phyloP scores from a whole-genome alignment of 2,888 invertebrate genomes.

The Andricus quercusramuli region DNA sequence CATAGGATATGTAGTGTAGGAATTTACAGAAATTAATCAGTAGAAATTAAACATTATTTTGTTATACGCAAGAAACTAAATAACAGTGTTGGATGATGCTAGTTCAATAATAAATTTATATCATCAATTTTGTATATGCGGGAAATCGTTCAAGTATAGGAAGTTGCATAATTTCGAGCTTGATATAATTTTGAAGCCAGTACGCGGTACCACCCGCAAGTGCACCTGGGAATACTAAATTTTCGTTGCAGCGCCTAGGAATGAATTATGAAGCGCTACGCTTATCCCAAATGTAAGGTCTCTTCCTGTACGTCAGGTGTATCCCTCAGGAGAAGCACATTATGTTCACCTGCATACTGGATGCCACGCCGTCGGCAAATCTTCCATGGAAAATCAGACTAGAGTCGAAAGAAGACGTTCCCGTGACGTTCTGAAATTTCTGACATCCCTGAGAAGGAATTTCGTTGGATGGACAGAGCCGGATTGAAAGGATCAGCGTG shows the following conservation, averaged over 20 bases:
- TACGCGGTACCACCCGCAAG: constrained; percentile 35
- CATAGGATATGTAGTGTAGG: too few species aligned
- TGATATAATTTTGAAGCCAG: constrained; percentile 11
- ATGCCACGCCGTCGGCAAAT: constrained; percentile 21
- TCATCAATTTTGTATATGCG: background rate
- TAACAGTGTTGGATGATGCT: background rate
- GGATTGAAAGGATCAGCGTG: constrained; percentile 3
- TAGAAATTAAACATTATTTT: too few species aligned
- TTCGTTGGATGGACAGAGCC: background rate
- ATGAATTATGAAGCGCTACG: constrained; percentile 71
- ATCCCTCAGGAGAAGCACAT: constrained; percentile 64
- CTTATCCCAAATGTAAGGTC: constrained; percentile 44
- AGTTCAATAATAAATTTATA: background rate
- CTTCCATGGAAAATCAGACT: background rate
- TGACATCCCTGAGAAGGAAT: constrained; percentile 21
- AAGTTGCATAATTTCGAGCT: background rate
- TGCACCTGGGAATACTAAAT: constrained; percentile 70
- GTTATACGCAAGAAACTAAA: too few species aligned
- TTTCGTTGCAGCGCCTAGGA: constrained; percentile 68
- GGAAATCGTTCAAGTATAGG: background rate
- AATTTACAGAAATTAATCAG: too few species aligned
- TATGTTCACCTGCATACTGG: constrained; percentile 62
- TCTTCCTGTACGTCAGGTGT: constrained; percentile 64
- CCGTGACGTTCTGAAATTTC: constrained; percentile 2
- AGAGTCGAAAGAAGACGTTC: background rate